Evolutionary conservation across 2,113 vertebrate species (phyloP), one percentile per base, ranked within the genome.

Genomic region (Triplophysa siluroides): DNA sequence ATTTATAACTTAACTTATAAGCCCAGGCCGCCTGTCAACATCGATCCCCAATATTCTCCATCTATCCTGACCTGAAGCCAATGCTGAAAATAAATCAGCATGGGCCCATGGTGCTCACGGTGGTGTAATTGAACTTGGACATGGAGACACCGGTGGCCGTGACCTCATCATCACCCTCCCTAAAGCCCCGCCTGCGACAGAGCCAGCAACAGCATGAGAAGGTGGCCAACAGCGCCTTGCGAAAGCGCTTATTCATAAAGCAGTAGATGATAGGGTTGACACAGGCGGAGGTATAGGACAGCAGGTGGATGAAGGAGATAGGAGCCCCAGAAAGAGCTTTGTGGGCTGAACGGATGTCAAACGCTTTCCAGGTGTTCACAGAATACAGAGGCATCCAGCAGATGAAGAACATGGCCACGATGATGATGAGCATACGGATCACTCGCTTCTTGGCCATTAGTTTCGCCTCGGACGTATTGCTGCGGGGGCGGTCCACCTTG

Each of bases 221-320:
- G 0, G 96, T 96, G 81, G 92, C 74, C 1, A 93, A 81, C 12
- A 95, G 93, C 19, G 96, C 96, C 65, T 94, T 93, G 70, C 97
- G 95, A 88, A 99, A 99, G 18, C 97, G 96, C 2, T 93, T 97
- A 92, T 99, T 98, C 96, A 98, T 98, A 92, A 99, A 98, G 91
- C 97, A 98, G 93, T 99, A 99, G 89, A 98, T 94, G 29, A 99
- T 89, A 0, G 97, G 97, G 88, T 98, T 99, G 90, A 96, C 89
- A 0, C 97, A 97, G 75, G 97, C 93, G 0, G 97, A 98, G 13
- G 90, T 93, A 84, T 98, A 99, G 76, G 92, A 94, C 76, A 99
- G 86, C 81, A 99, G 86, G 82, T 98, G 96, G 88, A 99, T 98
- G 83, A 97, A 98, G 74, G 96, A 97, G 63, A 98, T 98, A 68